Base-by-base conservation (phyloP, 1,140 invertebrate species). In the Drosophila truncata region DNA sequence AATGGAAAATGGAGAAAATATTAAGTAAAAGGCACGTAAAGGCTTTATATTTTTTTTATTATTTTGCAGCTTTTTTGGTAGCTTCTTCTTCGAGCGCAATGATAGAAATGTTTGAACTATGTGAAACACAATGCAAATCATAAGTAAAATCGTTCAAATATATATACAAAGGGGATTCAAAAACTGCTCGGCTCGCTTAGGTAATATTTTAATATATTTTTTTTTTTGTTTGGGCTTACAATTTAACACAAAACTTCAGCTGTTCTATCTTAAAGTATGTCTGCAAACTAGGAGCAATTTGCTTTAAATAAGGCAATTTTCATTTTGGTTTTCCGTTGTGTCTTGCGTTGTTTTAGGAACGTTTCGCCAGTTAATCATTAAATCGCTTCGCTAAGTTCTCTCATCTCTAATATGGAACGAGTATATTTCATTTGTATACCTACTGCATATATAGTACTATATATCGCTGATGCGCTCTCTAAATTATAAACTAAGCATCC, bases 91-190 rank as follows among this genome's bases (percentile, higher is more conserved):
- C 11, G 64, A 86, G 84, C 84, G 67, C 69, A 88, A 84, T 91
- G 85, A 90, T 90, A 90, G 85, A 90, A 90, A 90, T 90, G 75
- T 88, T 90, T 78, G 85, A 88, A 88, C 84, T 85, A 72, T 77
- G 64, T 27, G 18, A 33, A 83, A 79, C 61, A 41, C 16, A 78
- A 69, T 72, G 78, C 65, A 90, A 87, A 85, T 87, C 41, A 88
- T 70, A 65, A 50, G 14, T 49, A 87, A 69, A 87, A 61, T 58
- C 59, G 60, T 66, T 69, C 25, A 33, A 58, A 67, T 54, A 54
- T 49, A 31, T 49, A 27, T 49, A 7, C n/a, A 18, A 58, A 47
- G 20, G 71, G 49, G 18, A 37, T 25, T 39, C 27, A 46, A 74
- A 64, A 70, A 60, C 65, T 62, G 72, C 69, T 75, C 69, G 41